Percentiles rank a stretch among this genome's conserved stretches.
phyloP scores from a whole-genome alignment of 2,888 invertebrate genomes.

The Dioctria rufipes region DNA sequence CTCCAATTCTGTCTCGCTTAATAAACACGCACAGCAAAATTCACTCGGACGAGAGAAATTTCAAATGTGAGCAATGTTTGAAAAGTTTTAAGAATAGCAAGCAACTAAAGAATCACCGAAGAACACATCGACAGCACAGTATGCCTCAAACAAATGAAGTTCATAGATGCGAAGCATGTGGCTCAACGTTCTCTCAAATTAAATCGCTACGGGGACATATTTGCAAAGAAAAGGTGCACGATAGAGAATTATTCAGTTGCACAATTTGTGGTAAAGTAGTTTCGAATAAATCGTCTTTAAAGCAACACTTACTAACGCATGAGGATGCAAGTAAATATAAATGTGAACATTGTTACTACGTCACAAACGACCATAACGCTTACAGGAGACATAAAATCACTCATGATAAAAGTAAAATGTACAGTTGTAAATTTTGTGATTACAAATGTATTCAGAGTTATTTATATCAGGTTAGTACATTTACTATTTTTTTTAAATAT shows the following conservation, averaged over 20 bases:
- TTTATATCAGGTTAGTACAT: constrained; percentile 75
- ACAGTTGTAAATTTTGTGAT: constrained; percentile 84
- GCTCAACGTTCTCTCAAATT: constrained; percentile 66
- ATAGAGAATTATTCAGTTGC: constrained; percentile 69
- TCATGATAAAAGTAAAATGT: constrained; percentile 83
- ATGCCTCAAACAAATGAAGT: constrained; percentile 59
- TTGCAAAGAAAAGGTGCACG: constrained; percentile 75
- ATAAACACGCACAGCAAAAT: constrained; percentile 83
- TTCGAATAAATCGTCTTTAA: constrained; percentile 72
- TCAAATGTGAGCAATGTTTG: constrained; percentile 77
- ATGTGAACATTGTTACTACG: constrained; percentile 81
- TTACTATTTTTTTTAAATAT: not conserved
- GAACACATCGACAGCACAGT: constrained; percentile 73
- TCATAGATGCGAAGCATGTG: constrained; percentile 71
- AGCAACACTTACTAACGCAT: constrained; percentile 72
- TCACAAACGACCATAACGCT: constrained; percentile 86
- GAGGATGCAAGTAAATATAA: constrained; percentile 75
- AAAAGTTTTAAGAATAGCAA: constrained; percentile 86
- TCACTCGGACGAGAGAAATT: constrained; percentile 78
- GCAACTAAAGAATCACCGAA: constrained; percentile 84
- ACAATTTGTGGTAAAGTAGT: constrained; percentile 67
- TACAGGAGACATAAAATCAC: constrained; percentile 83
- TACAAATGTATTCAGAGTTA: constrained; percentile 87
- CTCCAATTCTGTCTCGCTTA: constrained; percentile 79
- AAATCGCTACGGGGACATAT: constrained; percentile 73